These are phyloP conservation scores for Drosophila suboccidentalis DNA, from an alignment of 2,888 invertebrate genomes.

Conservation along the genomic window DNA sequence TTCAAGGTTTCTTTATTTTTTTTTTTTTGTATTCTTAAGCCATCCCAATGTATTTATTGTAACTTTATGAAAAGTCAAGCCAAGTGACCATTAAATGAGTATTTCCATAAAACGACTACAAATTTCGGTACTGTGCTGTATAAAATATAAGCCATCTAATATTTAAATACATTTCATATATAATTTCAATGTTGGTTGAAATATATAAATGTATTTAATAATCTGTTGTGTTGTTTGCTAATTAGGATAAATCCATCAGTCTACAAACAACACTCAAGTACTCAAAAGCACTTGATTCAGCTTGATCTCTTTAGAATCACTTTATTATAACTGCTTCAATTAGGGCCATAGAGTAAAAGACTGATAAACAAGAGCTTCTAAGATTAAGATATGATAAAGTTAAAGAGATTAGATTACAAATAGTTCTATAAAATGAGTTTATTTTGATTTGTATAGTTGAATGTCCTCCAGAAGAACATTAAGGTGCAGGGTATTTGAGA, in stretches of 20 bases:
- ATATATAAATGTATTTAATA: too few species aligned
- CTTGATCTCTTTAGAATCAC: background rate
- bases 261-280: background rate
- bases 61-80: constrained; percentile 25
- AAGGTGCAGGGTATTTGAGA: background rate
- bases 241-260: too few species aligned
- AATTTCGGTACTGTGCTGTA: background rate
- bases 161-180: too few species aligned
- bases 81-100: constrained; percentile 48
- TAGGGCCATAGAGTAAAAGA: background rate
- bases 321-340: background rate
- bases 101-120: constrained; percentile 17
- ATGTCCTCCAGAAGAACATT: background rate
- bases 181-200: too few species aligned
- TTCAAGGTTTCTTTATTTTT: constrained; percentile 3
- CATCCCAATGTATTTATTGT: constrained; percentile 51
- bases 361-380: background rate
- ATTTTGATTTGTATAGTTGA: background rate
- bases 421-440: background rate
- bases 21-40: constrained; percentile 54
- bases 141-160: too few species aligned
- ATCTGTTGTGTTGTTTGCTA: too few species aligned
- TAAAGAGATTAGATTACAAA: background rate
- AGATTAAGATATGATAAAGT: background rate
- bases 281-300: too few species aligned